Evolutionary conservation across 2,113 vertebrate genomes (phyloP), one percentile per base, ranked within the genome.

Genomic region (Mugil cephalus): DNA sequence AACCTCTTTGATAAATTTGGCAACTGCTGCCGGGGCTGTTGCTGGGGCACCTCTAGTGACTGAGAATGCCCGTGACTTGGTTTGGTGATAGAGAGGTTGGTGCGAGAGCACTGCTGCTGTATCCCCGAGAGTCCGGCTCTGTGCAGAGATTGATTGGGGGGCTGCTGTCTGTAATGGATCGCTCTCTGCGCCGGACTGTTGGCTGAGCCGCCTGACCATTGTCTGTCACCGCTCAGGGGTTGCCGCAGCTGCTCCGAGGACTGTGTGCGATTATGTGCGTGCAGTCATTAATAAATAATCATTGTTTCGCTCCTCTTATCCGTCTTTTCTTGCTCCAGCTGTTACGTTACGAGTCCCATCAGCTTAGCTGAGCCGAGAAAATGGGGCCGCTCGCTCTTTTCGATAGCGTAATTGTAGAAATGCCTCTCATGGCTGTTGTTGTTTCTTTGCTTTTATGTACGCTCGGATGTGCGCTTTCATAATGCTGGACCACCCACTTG

Each of bases 81-180:
- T 30, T 9, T 48, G 56, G 50, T 62, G 71, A 68, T 80, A 39
- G 61, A 82, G 64, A 72, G 73, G 51, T 71, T 67, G 8, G 18
- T 47, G 48, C 5, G 48, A 53, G 43, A 62, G 55, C 51, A 18
- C 48, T 69, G 70, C 77, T 63, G 36, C 53, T 14, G 34, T 36
- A 39, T 55, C 67, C 83, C 71, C 64, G 36, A 15, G 40, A 19
- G 34, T 80, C 73, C 73, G 18, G 60, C 69, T 86, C 78, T 75
- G 73, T 48, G 73, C 65, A 59, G 43, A 71, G 67, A 89, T 79
- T 88, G 80, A 90, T 89, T 46, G 58, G 40, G 24, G 53, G 47
- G 51, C 63, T n/a, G 59, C 69, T 43, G 52, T 60, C 46, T 42
- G 63, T 86, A 87, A 89, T 85, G 81, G 79, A 90, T 84, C 70